Conservation (phyloP, 2,888 invertebrate species). For the Eristalinus sepulchralis region DNA sequence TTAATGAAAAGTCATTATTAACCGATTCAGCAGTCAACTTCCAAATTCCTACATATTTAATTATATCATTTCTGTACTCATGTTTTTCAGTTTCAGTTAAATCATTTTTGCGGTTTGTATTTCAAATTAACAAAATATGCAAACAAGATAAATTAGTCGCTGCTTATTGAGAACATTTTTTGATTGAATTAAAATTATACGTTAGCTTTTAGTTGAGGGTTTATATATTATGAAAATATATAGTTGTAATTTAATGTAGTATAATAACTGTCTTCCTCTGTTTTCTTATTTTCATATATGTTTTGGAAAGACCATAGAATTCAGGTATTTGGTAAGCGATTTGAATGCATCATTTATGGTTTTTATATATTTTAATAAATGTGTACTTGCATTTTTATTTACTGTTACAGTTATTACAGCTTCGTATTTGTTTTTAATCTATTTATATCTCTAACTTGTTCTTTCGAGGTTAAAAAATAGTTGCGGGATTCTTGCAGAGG, state of each 20-base stretch:
- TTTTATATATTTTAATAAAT: conserved; percentile 48
- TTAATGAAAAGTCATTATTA: conserved; percentile 16
- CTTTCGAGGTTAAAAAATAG: conserved; percentile 15
- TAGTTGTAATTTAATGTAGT: conserved; percentile 65
- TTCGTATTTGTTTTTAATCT: conserved; percentile 30
- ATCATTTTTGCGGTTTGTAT: conserved; percentile 41
- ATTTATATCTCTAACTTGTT: conserved; percentile 47
- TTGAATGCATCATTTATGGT: conserved; percentile 71
- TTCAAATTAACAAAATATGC: conserved; percentile 31
- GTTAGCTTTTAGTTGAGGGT: conserved; percentile 40
- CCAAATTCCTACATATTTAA: conserved; percentile 20
- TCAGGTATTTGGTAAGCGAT: conserved; percentile 80
- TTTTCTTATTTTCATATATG: conserved; percentile 69
- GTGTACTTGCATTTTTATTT: conserved; percentile 31
- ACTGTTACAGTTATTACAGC: conserved; percentile 45
- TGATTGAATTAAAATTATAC: conserved; percentile 46
- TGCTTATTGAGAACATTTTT: conserved; percentile 23
- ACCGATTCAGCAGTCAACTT: conserved; percentile 19
- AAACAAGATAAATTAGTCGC: conserved; percentile 52
- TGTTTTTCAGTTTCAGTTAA: conserved; percentile 40
- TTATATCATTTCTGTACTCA: conserved; percentile 12
- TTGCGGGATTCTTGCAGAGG: background rate
- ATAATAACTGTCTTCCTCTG: conserved; percentile 70
- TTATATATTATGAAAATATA: conserved; percentile 68
- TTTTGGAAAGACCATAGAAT: conserved; percentile 78